Base-by-base conservation (phyloP, 2,888 invertebrate genomes). In the Torymus tubicola region DNA sequence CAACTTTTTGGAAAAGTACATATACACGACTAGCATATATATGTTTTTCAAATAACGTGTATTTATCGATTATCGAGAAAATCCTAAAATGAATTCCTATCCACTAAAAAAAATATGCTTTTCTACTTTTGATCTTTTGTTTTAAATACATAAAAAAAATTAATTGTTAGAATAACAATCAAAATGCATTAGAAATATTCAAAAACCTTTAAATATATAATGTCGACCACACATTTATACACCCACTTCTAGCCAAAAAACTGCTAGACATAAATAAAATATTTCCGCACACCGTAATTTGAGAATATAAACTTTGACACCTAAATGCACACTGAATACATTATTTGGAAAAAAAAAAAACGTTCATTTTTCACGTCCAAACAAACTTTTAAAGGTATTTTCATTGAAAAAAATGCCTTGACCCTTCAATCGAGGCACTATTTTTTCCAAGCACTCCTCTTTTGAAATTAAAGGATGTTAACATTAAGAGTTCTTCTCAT, bases 1-100 rank as follows among this genome's bases (percentile, higher is more conserved):
- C 74, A 75, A 81, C 60, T 81, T 82, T 80, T 52, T 80, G 60
- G 24, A 81, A 82, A 81, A 77, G 75, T 74, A 79, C 76, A 80
- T 78, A 77, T 80, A 79, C 65, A 63, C 53, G 50, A 72, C n/a
- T 60, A 18, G 72, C 68, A 77, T 78, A 77, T 78, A 77, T 82
- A 64, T 73, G 55, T 21, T 80, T 75, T 80, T 74, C 74, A 74
- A 72, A 70, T 60, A 78, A 67, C 68, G 50, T 73, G 21, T 63
- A 65, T 82, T 67, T 77, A 74, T 76, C 12, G 52, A 52, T 18
- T 69, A 64, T 63, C n/a, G 16, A 73, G 72, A 80, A 60, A 77
- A 77, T 63, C 58, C 24, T 57, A 78, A 67, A 71, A 24, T 42
- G 61, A 52, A 53, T 75, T 21, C 55, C 42, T 18, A 8, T 14